Conservation (phyloP, 2,797 vertebrate genomes). For the Pterois miles region DNA sequence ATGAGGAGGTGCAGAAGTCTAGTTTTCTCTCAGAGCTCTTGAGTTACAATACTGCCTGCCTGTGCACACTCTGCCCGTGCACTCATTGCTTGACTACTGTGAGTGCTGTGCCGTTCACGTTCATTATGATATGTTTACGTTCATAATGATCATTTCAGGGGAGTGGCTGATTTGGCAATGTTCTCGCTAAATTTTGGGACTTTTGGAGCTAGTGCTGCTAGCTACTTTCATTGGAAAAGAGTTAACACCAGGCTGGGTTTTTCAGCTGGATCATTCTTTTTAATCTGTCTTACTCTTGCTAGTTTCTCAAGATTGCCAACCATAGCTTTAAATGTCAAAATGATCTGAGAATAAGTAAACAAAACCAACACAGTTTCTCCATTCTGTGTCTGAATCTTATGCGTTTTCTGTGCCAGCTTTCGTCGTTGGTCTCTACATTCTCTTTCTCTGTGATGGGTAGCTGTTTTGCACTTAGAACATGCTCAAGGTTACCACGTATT, state of each 20-base stretch:
- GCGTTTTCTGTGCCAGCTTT: not conserved
- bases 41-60: too few species aligned
- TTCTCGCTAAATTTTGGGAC: not conserved
- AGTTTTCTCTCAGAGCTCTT: too few species aligned
- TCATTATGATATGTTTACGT: too few species aligned
- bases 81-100: too few species aligned
- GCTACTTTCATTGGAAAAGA: not conserved
- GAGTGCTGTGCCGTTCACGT: too few species aligned
- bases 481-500: conserved; percentile 23
- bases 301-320: not conserved
- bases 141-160: too few species aligned
- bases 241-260: not conserved
- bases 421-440: not conserved
- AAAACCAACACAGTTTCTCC: conserved; percentile 5
- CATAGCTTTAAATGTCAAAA: not conserved
- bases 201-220: not conserved
- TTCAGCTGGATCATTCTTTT: not conserved
- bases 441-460: not conserved
- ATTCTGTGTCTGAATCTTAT: not conserved
- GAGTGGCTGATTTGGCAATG: too few species aligned
- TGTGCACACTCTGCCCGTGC: too few species aligned
- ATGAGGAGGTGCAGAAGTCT: too few species aligned
- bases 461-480: conserved; percentile 19
- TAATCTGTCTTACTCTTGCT: not conserved
- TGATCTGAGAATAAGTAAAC: not conserved